A percentile compares a stretch with the other conserved stretches of the same genome.
Evolutionary conservation across 2,888 invertebrate genomes (phyloP).

Genomic region (Eutolmus rufibarbis): DNA sequence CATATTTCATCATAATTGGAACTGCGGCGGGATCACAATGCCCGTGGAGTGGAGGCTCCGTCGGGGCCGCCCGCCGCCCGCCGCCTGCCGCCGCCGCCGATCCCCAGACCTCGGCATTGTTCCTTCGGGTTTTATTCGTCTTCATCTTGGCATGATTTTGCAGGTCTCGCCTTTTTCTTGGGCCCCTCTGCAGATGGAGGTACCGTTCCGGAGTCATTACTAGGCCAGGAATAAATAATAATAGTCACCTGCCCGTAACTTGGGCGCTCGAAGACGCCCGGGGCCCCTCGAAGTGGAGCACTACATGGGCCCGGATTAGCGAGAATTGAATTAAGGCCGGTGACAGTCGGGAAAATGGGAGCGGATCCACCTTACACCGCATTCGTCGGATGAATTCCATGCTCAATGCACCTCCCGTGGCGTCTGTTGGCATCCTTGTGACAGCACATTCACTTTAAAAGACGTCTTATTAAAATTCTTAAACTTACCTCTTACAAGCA

Average conservation of each 20-base stretch:
- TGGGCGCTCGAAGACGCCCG: neutral
- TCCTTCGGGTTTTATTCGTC: slow-evolving; percentile 20
- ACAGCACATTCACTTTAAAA: neutral
- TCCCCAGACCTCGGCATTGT: neutral
- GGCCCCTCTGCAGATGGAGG: neutral
- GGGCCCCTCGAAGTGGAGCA: neutral
- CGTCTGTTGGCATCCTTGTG: neutral
- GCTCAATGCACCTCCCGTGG: neutral
- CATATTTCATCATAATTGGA: slow-evolving; percentile 36
- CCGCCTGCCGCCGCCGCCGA: too few relatives aligned
- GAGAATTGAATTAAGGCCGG: neutral
- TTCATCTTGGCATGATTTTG: slow-evolving; percentile 30
- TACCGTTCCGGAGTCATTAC: slow-evolving; percentile 14
- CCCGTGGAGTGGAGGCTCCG: neutral
- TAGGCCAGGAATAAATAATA: slow-evolving; percentile 1
- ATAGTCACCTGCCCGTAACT: slow-evolving; percentile 21
- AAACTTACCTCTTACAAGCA: too few relatives aligned
- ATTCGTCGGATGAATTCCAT: neutral
- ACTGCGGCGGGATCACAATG: slow-evolving; percentile 11
- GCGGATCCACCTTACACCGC: neutral
- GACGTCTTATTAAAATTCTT: neutral
- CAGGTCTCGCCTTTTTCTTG: neutral
- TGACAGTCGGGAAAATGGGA: neutral
- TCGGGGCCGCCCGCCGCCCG: too few relatives aligned
- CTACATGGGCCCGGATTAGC: neutral